Evolutionary conservation across 2,113 vertebrate genomes (phyloP).

Genomic region (Potamarius usumacintae): DNA sequence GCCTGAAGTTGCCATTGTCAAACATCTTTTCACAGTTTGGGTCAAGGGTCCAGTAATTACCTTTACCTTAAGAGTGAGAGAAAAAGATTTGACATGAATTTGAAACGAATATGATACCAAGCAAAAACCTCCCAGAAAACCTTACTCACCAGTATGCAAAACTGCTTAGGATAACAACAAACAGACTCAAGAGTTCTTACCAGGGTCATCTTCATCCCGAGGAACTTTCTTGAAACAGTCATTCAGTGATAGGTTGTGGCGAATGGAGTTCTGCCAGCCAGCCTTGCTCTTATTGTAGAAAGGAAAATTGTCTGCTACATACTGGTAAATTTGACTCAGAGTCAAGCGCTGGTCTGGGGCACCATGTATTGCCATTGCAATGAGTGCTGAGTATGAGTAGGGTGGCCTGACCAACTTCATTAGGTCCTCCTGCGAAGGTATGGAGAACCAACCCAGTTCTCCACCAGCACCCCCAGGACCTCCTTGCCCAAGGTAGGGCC

Average conservation of each 20-base stretch:
- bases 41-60: constrained; percentile 98
- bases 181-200: constrained; percentile 65
- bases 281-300: constrained; percentile 99
- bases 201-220: constrained; percentile 94
- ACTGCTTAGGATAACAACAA: neutral
- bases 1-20: constrained; percentile 97
- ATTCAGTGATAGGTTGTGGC: constrained; percentile 91
- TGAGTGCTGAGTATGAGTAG: constrained; percentile 96
- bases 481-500: constrained; percentile 83
- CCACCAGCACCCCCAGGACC: constrained; percentile 76
- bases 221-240: constrained; percentile 99
- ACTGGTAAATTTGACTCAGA: constrained; percentile 98
- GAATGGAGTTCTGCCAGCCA: constrained; percentile 94
- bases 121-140: neutral
- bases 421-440: constrained; percentile 95
- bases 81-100: neutral
- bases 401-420: constrained; percentile 97
- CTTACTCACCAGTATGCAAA: neutral
- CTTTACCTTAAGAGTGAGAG: constrained; percentile 81
- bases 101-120: neutral
- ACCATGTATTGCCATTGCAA: constrained; percentile 98
- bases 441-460: constrained; percentile 92
- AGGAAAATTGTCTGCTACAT: constrained; percentile 96
- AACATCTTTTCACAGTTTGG: constrained; percentile 99
- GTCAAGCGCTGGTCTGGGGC: constrained; percentile 91